Evolutionary conservation across 2,797 vertebrate genomes (phyloP).

Genomic region (Cirrhinus mrigala): DNA sequence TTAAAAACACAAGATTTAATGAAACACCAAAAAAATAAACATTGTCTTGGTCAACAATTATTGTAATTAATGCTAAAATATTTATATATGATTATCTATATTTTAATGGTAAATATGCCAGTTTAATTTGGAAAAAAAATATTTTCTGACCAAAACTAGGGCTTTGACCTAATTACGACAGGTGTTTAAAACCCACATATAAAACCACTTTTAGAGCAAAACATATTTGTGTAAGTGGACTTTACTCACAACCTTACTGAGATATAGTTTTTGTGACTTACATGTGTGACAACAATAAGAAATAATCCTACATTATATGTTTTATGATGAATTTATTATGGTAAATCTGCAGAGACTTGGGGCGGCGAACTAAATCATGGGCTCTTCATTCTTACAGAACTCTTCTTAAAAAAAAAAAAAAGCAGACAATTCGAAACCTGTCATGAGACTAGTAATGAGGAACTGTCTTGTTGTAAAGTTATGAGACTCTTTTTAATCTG

Average conservation of each 20-base stretch:
- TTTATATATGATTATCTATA: not conserved
- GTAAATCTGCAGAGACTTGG: not conserved
- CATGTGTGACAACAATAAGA: not conserved
- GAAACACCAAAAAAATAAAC: not conserved
- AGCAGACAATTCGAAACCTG: not conserved
- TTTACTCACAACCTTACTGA: not conserved
- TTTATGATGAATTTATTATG: not conserved
- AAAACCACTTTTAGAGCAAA: not conserved
- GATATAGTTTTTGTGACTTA: not conserved
- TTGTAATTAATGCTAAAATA: not conserved
- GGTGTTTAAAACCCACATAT: not conserved
- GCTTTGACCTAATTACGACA: not conserved
- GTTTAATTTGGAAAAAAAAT: not conserved
- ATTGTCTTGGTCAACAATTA: not conserved
- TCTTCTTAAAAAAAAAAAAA: not conserved
- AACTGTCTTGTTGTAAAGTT: constrained; percentile 9
- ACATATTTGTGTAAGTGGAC: not conserved
- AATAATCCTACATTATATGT: not conserved
- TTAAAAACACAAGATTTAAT: not conserved
- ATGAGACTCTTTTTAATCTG: not conserved
- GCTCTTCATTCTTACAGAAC: not conserved
- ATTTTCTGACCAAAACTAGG: not conserved
- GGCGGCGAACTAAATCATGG: not conserved
- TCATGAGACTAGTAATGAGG: not conserved
- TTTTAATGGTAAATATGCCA: too few species aligned